Evolutionary conservation across 1,140 invertebrate species (phyloP).

Genomic region (Drosophila pallidifrons): DNA sequence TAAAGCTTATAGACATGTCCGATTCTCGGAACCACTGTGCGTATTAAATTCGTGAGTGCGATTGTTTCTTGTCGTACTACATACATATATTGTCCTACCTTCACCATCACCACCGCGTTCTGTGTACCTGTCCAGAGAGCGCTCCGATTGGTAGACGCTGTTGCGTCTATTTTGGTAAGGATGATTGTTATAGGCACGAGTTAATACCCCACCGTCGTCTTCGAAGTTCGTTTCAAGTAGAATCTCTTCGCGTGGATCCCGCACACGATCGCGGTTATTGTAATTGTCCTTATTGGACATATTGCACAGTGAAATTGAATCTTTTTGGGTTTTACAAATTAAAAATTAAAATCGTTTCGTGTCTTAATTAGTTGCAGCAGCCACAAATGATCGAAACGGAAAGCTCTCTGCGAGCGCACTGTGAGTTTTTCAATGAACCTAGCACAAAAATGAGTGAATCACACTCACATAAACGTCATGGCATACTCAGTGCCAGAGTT

Average conservation of each 20-base stretch:
- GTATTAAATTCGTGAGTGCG: slow-evolving; percentile 23
- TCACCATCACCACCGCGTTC: slow-evolving; percentile 75
- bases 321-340: background rate
- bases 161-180: slow-evolving; percentile 74
- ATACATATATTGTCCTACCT: slow-evolving; percentile 62
- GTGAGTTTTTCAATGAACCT: slow-evolving; percentile 31
- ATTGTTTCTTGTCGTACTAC: background rate
- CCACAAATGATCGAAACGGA: slow-evolving; percentile 19
- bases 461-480: slow-evolving; percentile 35
- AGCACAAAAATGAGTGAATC: slow-evolving; percentile 40
- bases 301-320: slow-evolving; percentile 51
- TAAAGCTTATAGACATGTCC: slow-evolving; percentile 8
- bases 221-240: slow-evolving; percentile 84
- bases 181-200: slow-evolving; percentile 82
- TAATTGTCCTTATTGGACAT: slow-evolving; percentile 67
- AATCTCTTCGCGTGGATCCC: slow-evolving; percentile 83
- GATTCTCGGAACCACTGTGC: slow-evolving; percentile 20
- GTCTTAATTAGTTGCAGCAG: slow-evolving; percentile 3
- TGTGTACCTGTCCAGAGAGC: slow-evolving; percentile 83
- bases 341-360: background rate
- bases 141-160: slow-evolving; percentile 76
- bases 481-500: background rate
- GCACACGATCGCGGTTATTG: slow-evolving; percentile 76
- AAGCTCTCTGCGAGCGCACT: slow-evolving; percentile 28
- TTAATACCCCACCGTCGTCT: slow-evolving; percentile 81